These are phyloP conservation scores for Platysteira castanea DNA, from an alignment of 2,113 vertebrate species.

Conservation along the genomic window DNA sequence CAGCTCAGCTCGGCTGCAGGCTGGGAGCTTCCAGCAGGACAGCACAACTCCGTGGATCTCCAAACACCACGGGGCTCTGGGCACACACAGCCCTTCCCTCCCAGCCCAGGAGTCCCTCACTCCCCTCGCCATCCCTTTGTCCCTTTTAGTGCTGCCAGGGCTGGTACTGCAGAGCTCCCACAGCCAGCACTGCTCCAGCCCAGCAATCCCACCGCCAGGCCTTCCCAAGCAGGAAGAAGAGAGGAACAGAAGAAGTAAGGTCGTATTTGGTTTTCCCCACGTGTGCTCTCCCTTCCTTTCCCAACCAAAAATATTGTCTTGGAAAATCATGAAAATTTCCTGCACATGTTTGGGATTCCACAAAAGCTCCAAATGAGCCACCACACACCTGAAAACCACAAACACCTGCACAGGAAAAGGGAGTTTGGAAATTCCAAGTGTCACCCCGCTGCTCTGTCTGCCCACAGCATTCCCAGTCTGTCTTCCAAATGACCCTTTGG, in stretches of 20 bases:
- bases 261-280: background rate
- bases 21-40: background rate
- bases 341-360: rapidly evolving
- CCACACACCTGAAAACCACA: background rate
- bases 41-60: background rate
- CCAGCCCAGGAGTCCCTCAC: background rate
- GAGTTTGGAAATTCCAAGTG: background rate
- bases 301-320: background rate
- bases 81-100: background rate
- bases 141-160: background rate
- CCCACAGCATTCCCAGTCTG: rapidly evolving
- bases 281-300: background rate
- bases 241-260: background rate
- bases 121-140: background rate
- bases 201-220: background rate
- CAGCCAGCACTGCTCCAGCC: background rate
- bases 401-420: background rate
- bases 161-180: background rate
- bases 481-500: rapidly evolving
- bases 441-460: background rate
- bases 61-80: background rate
- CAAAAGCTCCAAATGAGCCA: background rate
- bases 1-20: background rate
- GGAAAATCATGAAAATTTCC: rapidly evolving
- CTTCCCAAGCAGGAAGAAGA: background rate